phyloP scores from a whole-genome alignment of 2,888 invertebrate species.

The Diachrysia chrysitis region DNA sequence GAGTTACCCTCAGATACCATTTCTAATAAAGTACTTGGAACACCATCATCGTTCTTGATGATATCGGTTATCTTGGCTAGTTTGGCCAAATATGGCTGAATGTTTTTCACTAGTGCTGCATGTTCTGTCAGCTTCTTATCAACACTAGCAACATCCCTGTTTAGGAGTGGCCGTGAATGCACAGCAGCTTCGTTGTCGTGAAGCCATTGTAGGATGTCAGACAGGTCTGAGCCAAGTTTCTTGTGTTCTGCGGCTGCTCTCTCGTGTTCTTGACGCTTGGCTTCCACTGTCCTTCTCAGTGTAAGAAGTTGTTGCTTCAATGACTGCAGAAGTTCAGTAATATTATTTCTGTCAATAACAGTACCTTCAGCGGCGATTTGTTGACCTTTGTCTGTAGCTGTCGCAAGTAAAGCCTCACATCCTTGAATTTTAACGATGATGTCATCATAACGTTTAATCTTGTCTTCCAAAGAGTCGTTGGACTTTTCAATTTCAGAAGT shows the following conservation, averaged over 20 bases:
- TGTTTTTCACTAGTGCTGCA: slow-evolving; percentile 91
- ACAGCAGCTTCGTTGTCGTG: slow-evolving; percentile 94
- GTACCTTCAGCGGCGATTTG: slow-evolving; percentile 97
- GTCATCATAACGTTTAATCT: slow-evolving; percentile 96
- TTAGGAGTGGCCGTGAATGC: slow-evolving; percentile 94
- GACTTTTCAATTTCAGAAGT: slow-evolving; percentile 96
- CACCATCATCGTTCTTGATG: slow-evolving; percentile 92
- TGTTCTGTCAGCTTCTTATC: slow-evolving; percentile 95
- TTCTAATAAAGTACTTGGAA: slow-evolving; percentile 94
- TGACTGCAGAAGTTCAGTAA: slow-evolving; percentile 96
- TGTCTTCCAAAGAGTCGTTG: slow-evolving; percentile 94
- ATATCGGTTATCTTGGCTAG: slow-evolving; percentile 92
- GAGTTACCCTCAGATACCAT: slow-evolving; percentile 96
- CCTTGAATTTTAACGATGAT: slow-evolving; percentile 96
- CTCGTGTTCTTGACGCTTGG: slow-evolving; percentile 96
- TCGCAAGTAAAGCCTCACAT: slow-evolving; percentile 95
- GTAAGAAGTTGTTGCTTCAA: slow-evolving; percentile 95
- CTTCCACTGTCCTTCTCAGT: slow-evolving; percentile 94
- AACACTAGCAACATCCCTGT: slow-evolving; percentile 94
- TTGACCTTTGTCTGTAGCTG: slow-evolving; percentile 97
- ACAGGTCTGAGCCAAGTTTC: slow-evolving; percentile 95
- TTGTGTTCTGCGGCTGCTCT: slow-evolving; percentile 96
- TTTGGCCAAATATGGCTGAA: slow-evolving; percentile 92
- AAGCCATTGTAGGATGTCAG: slow-evolving; percentile 94
- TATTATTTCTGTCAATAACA: slow-evolving; percentile 95